Percentiles rank a stretch among this genome's conserved stretches.
Conservation (phyloP, 2,113 vertebrate genomes). For the rabbit (Oryctolagus cuniculus) region DNA sequence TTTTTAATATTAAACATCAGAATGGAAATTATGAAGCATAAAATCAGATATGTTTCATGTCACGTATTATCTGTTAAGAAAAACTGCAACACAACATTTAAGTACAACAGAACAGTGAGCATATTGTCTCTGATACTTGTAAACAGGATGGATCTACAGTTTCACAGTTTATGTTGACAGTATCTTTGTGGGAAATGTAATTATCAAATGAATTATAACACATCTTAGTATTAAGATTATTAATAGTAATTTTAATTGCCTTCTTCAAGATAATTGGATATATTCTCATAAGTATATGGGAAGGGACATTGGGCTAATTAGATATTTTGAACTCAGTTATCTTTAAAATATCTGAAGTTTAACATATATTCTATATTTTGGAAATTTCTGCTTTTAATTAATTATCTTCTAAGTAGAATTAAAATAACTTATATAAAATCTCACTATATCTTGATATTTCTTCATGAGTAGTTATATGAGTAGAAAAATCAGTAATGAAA, state of each 20-base stretch:
- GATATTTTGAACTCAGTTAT: constrained; percentile 81
- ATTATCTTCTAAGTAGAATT: constrained; percentile 45
- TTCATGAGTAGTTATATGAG: background rate
- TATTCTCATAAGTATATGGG: constrained; percentile 76
- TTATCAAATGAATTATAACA: constrained; percentile 86
- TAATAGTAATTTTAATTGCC: constrained; percentile 86
- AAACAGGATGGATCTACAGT: constrained; percentile 78
- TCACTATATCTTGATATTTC: constrained; percentile 13
- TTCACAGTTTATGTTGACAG: constrained; percentile 87
- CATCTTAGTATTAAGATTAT: constrained; percentile 81
- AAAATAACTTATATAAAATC: constrained; percentile 40
- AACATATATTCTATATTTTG: constrained; percentile 58
- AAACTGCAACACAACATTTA: constrained; percentile 80
- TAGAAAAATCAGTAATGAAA: constrained; percentile 30
- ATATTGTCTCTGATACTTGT: constrained; percentile 74
- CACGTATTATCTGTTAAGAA: constrained; percentile 82
- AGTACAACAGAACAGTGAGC: constrained; percentile 77
- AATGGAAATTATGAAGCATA: constrained; percentile 65
- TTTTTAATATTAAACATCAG: constrained; percentile 66
- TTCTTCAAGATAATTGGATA: constrained; percentile 84
- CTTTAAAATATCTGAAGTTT: constrained; percentile 76
- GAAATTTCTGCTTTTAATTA: constrained; percentile 60
- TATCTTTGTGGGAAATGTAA: constrained; percentile 86
- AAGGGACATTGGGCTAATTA: constrained; percentile 78
- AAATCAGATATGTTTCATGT: constrained; percentile 79